Percentiles rank a stretch among this genome's conserved stretches.
These are phyloP conservation scores for Sialia sialis DNA, from an alignment of 2,113 vertebrate species.

Conservation along the genomic window DNA sequence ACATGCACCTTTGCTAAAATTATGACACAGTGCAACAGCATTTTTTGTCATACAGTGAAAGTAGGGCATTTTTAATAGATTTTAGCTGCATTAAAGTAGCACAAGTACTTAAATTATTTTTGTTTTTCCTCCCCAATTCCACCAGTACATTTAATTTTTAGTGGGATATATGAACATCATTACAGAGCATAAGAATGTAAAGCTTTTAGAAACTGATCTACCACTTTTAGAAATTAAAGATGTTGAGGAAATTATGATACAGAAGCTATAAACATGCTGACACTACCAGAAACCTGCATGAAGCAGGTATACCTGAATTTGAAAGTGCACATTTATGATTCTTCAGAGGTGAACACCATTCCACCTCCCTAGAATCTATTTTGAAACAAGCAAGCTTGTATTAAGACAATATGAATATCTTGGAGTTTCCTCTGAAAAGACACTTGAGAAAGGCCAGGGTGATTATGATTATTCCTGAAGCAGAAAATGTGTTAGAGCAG, in stretches of 20 bases:
- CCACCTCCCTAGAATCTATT: not conserved
- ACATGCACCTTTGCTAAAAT: not conserved
- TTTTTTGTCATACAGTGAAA: not conserved
- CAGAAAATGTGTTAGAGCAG: not conserved
- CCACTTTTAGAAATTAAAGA: not conserved
- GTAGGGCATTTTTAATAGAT: not conserved
- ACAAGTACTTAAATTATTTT: not conserved
- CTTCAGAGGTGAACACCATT: not conserved
- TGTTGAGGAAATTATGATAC: not conserved
- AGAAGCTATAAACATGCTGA: not conserved
- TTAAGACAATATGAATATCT: not conserved
- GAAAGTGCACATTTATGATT: not conserved
- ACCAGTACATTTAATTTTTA: not conserved
- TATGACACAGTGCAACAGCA: not conserved
- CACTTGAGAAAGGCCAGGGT: not conserved
- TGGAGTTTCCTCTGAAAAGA: not conserved
- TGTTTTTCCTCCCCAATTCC: not conserved
- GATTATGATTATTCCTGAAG: not conserved
- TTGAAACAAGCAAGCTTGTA: not conserved
- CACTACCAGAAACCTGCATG: not conserved
- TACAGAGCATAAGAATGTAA: not conserved
- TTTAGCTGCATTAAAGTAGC: not conserved
- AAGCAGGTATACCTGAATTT: not conserved
- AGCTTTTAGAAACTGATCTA: not conserved
- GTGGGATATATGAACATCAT: not conserved